Evolutionary conservation across 2,113 vertebrate species (phyloP).

Genomic region (Notiomystis cincta): DNA sequence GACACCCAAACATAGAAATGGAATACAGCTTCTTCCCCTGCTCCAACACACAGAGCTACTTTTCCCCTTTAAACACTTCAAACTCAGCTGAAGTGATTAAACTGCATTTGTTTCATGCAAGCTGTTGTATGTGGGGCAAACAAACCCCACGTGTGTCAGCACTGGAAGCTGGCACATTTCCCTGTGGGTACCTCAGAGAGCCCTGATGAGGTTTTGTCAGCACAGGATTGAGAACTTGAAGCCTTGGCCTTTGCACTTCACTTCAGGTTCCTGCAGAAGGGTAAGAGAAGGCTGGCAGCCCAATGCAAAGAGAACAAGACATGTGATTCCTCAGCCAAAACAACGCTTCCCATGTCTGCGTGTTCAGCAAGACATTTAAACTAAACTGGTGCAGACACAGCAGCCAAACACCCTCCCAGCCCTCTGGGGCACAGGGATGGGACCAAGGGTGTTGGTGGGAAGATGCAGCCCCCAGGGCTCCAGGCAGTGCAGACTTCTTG

Average conservation of each 20-base stretch:
- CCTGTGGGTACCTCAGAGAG: background rate
- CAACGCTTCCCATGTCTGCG: rapidly evolving
- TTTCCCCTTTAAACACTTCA: background rate
- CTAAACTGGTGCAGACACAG: background rate
- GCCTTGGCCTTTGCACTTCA: background rate
- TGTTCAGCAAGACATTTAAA: background rate
- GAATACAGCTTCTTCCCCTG: background rate
- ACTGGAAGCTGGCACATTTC: background rate
- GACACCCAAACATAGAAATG: background rate
- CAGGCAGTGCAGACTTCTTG: background rate
- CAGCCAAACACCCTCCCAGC: background rate
- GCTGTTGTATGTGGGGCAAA: background rate
- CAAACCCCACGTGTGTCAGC: background rate
- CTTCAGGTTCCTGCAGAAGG: background rate
- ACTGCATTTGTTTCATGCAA: background rate
- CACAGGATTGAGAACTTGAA: background rate
- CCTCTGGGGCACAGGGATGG: background rate
- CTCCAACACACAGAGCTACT: background rate
- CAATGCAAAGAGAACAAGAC: rapidly evolving
- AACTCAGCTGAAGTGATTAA: background rate
- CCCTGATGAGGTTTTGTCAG: background rate
- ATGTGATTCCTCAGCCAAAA: background rate
- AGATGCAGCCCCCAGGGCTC: background rate
- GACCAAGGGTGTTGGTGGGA: background rate
- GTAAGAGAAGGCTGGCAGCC: background rate